phyloP scores from a whole-genome alignment of 1,140 invertebrate species.

The Chironomus striatipennis region DNA sequence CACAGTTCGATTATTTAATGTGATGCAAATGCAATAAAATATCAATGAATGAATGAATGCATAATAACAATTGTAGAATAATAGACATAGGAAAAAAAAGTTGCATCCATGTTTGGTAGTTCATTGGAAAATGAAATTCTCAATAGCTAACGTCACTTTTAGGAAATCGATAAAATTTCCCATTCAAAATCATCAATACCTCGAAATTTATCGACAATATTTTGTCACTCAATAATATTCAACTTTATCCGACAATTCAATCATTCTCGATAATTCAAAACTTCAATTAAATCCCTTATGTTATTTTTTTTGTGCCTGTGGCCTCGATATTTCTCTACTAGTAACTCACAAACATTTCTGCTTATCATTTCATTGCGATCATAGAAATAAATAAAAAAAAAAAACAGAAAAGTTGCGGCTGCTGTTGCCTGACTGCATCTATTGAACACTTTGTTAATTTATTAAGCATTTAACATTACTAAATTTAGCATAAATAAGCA shows the following conservation, averaged over 20 bases:
- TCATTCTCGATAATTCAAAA: neutral
- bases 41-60: neutral
- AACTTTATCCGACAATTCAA: neutral
- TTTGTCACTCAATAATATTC: no score
- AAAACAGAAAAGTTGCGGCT: neutral
- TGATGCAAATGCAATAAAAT: neutral
- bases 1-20: no score
- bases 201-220: neutral
- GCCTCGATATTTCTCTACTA: neutral
- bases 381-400: neutral
- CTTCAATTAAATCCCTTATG: neutral
- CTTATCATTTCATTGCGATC: neutral
- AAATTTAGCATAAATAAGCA: constrained; percentile 20
- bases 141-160: no score
- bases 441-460: constrained; percentile 5
- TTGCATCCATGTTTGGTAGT: no score
- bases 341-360: neutral
- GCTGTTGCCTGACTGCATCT: neutral
- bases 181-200: neutral
- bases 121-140: no score
- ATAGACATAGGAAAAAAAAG: no score
- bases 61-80: no score
- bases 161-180: neutral
- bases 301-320: neutral
- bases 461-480: constrained; percentile 4